Evolutionary conservation across 2,797 vertebrate species (phyloP), one percentile per base, ranked within the genome.

Genomic region (Manis javanica): DNA sequence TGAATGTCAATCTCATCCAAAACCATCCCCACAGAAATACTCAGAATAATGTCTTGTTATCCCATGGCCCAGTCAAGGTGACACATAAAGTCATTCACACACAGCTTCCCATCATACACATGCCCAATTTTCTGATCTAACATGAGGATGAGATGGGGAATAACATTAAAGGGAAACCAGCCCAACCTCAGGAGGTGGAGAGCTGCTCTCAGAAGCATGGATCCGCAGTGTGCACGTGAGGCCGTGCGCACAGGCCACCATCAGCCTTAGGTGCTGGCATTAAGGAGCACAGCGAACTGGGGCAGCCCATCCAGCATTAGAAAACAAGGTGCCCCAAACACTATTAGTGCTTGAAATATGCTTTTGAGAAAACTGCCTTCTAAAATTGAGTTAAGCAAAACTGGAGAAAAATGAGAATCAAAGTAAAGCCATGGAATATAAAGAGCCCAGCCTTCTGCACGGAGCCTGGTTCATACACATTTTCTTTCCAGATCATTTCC

Each of bases 281-380:
- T 2, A 3, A 34, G 23, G 19, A 29, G 6, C 21, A 23, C 19
- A 23, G 37, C 29, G 24, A 42, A 29, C 13, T 53, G 39, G 79
- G n/a, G 64, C 66, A 51, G 46, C 31, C 3, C 82, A 49, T n/a
- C 57, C 24, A 29, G 72, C 66, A 26, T 8, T 46, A 74, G 51
- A 8, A 53, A 68, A 61, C 69, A 4, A 53, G 71, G 29, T 9
- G 23, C 53, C 12, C n/a, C 8, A 15, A 29, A 2, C 8, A n/a
- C 3, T 3, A 8, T 51, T 14, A 83, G 7, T 37, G 24, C 37
- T 66, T 57, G 49, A 19, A 49, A 34, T 66, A 37, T 90, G 68
- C 75, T 74, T 88, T 64, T 66, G 49, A 39, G 71, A 85, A 94
- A 49, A 68, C 12, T 7, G 21, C 79, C 42, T 57, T 81, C 49